Evolutionary conservation across 2,797 vertebrate genomes (phyloP).

Genomic region (Protonibea diacanthus): DNA sequence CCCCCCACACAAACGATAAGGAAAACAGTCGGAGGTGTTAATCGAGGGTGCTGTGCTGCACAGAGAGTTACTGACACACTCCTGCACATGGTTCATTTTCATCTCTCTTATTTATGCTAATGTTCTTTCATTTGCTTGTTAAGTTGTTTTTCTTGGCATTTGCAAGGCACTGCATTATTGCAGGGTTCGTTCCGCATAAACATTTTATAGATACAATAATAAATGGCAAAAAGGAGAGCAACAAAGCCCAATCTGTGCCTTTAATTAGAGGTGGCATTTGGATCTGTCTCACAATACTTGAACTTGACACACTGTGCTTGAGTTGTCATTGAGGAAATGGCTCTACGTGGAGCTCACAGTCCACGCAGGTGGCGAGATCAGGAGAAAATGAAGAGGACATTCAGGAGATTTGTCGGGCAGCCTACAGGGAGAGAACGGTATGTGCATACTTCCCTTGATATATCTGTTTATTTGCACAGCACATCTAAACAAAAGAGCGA

Average conservation of each 20-base stretch:
- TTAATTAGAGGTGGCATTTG: conserved; percentile 51
- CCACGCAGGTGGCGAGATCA: conserved; percentile 23
- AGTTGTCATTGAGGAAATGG: conserved; percentile 47
- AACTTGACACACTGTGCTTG: conserved; percentile 40
- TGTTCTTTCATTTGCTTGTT: conserved; percentile 45
- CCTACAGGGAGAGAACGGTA: conserved; percentile 46
- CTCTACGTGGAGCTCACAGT: conserved; percentile 33
- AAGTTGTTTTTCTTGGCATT: conserved; percentile 48
- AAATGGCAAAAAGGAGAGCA: conserved; percentile 37
- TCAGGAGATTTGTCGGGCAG: conserved; percentile 46
- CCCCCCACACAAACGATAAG: conserved; percentile 26
- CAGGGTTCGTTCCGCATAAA: conserved; percentile 53
- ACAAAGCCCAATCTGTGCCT: conserved; percentile 33
- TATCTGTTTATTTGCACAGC: conserved; percentile 86
- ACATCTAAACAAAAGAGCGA: conserved; percentile 84
- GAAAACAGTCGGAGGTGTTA: conserved; percentile 52
- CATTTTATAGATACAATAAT: conserved; percentile 51
- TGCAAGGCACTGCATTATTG: conserved; percentile 24
- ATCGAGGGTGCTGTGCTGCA: conserved; percentile 25
- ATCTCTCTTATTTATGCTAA: conserved; percentile 42
- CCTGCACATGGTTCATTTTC: conserved; percentile 41
- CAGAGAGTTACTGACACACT: conserved; percentile 32
- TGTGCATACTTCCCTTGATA: conserved; percentile 79
- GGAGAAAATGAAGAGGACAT: conserved; percentile 43
- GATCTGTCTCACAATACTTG: conserved; percentile 29